phyloP scores from a whole-genome alignment of 2,797 vertebrate genomes.

The Malacoctenus gilli region DNA sequence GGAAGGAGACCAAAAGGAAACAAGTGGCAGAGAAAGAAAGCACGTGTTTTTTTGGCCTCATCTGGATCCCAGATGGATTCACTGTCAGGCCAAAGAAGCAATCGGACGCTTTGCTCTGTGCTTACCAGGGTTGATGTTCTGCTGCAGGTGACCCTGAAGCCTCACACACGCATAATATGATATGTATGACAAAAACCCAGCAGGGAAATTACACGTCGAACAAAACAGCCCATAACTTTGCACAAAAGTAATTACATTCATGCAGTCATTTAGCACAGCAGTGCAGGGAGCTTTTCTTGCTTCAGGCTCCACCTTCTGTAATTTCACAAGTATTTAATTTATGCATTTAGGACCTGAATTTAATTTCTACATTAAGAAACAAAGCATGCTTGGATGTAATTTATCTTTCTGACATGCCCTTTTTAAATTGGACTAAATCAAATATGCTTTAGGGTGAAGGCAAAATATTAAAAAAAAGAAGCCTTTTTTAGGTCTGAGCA shows the following conservation, averaged over 20 bases:
- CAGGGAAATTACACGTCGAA: neutral
- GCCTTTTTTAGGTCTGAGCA: slow-evolving; percentile 9
- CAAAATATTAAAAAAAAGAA: slow-evolving; percentile 4
- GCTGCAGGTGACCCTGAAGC: slow-evolving; percentile 10
- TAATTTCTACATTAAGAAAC: slow-evolving; percentile 44
- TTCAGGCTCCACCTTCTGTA: slow-evolving; percentile 37
- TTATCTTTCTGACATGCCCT: slow-evolving; percentile 43
- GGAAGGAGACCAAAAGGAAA: slow-evolving; percentile 48
- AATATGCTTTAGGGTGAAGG: slow-evolving; percentile 17
- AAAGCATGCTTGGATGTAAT: slow-evolving; percentile 33
- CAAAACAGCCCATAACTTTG: neutral
- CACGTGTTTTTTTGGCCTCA: slow-evolving; percentile 49
- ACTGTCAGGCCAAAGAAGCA: slow-evolving; percentile 45
- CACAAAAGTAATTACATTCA: slow-evolving; percentile 34
- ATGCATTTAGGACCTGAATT: slow-evolving; percentile 44
- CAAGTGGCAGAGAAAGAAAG: slow-evolving; percentile 13
- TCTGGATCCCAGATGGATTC: slow-evolving; percentile 48
- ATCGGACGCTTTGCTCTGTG: slow-evolving; percentile 13
- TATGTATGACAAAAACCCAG: neutral
- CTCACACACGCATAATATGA: too few relatives aligned
- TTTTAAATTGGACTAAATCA: slow-evolving; percentile 47
- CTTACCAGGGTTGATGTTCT: neutral
- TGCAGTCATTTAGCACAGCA: slow-evolving; percentile 24
- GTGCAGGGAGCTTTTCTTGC: slow-evolving; percentile 15
- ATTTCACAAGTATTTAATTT: slow-evolving; percentile 48